Conservation (phyloP, 2,797 vertebrate genomes). For the Siniperca scherzeri region DNA sequence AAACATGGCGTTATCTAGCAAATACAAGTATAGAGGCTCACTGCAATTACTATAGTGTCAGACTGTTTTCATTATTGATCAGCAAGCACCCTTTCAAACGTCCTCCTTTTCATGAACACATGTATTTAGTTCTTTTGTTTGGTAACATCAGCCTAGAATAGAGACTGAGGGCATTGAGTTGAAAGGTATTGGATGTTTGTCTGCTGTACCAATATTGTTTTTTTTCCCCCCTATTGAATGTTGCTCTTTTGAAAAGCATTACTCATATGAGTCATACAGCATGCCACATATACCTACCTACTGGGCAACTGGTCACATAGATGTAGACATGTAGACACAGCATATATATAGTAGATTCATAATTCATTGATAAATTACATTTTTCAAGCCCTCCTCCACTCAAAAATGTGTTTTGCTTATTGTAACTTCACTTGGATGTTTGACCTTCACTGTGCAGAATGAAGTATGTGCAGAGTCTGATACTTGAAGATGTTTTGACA, state of each 20-base stretch:
- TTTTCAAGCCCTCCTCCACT: background rate
- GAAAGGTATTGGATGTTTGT: constrained; percentile 67
- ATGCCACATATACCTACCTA: background rate
- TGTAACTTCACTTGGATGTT: background rate
- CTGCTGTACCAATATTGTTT: constrained; percentile 61
- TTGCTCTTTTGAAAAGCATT: constrained; percentile 45
- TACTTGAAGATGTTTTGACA: no score
- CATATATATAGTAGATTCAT: background rate
- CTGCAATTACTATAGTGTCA: constrained; percentile 60
- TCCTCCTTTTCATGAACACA: constrained; percentile 71
- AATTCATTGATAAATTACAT: background rate
- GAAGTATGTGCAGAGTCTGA: background rate
- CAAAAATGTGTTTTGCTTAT: background rate
- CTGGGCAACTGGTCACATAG: background rate
- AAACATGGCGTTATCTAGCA: constrained; percentile 69
- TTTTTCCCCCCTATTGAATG: constrained; percentile 39
- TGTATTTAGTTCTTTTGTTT: constrained; percentile 73
- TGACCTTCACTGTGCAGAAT: background rate
- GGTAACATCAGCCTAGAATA: constrained; percentile 63
- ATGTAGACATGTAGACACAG: background rate
- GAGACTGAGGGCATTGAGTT: constrained; percentile 57
- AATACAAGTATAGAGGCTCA: constrained; percentile 54
- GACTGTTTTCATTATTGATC: constrained; percentile 75
- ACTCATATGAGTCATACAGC: constrained; percentile 14
- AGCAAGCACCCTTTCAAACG: constrained; percentile 62